These are phyloP conservation scores for Malacoraja senta DNA, from an alignment of 2,797 vertebrate species.

Conservation along the genomic window DNA sequence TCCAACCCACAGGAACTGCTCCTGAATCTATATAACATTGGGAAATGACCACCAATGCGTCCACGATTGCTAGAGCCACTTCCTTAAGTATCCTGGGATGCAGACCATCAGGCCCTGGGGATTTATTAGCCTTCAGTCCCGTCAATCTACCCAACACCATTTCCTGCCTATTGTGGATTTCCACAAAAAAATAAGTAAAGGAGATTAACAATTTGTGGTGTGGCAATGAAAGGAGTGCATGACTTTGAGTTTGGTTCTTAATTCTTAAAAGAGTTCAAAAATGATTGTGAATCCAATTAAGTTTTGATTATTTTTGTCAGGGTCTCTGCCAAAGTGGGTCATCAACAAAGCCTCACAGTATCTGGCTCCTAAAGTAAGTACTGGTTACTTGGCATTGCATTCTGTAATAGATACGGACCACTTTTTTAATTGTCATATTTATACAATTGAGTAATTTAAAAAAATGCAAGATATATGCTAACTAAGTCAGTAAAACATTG, in stretches of 20 bases:
- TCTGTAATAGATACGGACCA: neutral
- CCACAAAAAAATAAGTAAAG: no score
- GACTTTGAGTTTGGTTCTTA: neutral
- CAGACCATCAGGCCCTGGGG: no score
- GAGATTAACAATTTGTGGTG: neutral
- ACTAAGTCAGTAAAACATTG: neutral
- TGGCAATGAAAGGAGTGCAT: neutral
- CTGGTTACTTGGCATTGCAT: neutral
- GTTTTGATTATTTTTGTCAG: slow-evolving; percentile 47
- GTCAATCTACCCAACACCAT: no score
- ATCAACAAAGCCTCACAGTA: slow-evolving; percentile 68
- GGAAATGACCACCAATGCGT: no score
- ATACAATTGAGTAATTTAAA: neutral
- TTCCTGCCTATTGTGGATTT: no score
- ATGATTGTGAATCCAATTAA: neutral
- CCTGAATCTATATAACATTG: no score
- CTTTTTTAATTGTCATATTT: neutral
- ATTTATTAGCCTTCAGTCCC: no score
- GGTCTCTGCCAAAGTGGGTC: slow-evolving; percentile 70
- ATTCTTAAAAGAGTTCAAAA: neutral
- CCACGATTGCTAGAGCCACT: no score
- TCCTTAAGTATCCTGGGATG: no score
- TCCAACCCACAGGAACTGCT: no score
- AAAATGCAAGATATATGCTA: neutral
- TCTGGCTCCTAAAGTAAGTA: slow-evolving; percentile 63